These are phyloP conservation scores for Planiliza haematocheilus DNA, from an alignment of 2,113 vertebrate species.

Conservation along the genomic window DNA sequence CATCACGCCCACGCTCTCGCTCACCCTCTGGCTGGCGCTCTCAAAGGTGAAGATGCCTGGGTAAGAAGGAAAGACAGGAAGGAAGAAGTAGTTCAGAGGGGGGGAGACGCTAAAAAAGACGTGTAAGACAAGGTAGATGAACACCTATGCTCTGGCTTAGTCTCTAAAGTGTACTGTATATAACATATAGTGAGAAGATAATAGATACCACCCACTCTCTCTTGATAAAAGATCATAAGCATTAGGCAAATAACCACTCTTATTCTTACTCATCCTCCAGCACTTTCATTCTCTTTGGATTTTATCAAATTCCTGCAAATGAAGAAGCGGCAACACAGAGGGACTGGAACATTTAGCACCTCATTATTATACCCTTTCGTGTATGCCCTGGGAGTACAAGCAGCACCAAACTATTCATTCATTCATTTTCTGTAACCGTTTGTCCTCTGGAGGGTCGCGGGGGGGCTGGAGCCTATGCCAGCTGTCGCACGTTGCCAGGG, in stretches of 20 bases:
- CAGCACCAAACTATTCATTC: neutral
- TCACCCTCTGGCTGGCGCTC: slow-evolving; percentile 78
- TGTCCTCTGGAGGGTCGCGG: no score
- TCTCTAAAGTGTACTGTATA: slow-evolving; percentile 26
- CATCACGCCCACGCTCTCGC: slow-evolving; percentile 87
- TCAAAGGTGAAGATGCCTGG: slow-evolving; percentile 88
- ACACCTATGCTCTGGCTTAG: slow-evolving; percentile 32
- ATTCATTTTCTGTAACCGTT: no score
- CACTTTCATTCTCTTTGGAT: slow-evolving; percentile 40
- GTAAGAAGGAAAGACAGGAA: slow-evolving; percentile 19
- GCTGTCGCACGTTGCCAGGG: no score
- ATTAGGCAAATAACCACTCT: slow-evolving; percentile 41
- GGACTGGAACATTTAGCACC: neutral
- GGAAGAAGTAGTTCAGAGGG: neutral
- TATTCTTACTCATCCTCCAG: slow-evolving; percentile 19
- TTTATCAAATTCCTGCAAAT: slow-evolving; percentile 32
- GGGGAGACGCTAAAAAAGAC: slow-evolving; percentile 17
- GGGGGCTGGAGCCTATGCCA: no score
- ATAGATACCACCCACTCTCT: slow-evolving; percentile 49
- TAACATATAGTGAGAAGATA: slow-evolving; percentile 24
- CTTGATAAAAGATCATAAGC: slow-evolving; percentile 44
- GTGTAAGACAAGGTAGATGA: slow-evolving; percentile 16
- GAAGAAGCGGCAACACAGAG: neutral
- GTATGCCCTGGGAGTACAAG: neutral
- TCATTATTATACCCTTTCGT: neutral